Conservation (phyloP, 2,888 invertebrate genomes). For the Pyrochroa serraticornis region DNA sequence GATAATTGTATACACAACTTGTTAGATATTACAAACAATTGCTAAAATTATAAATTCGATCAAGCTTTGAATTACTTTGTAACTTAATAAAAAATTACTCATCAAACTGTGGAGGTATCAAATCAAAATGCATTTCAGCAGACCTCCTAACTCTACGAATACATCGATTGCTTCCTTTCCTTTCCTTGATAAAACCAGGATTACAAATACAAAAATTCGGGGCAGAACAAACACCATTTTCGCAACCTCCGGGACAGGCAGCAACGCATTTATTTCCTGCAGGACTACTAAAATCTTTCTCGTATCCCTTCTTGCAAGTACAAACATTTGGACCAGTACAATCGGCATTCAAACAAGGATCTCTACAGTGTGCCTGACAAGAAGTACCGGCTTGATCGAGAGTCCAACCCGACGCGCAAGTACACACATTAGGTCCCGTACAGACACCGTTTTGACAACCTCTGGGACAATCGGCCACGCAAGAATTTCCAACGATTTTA, state of each 20-base stretch:
- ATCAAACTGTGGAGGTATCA: conserved; percentile 46
- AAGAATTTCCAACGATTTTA: conserved; percentile 43
- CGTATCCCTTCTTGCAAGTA: conserved; percentile 57
- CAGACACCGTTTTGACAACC: conserved; percentile 62
- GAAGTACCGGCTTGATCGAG: conserved; percentile 42
- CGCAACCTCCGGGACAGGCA: conserved; percentile 72
- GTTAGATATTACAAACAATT: too few species aligned
- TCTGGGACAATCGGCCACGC: conserved; percentile 53
- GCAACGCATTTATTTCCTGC: conserved; percentile 59
- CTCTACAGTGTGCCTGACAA: conserved; percentile 57
- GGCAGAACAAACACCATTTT: conserved; percentile 73
- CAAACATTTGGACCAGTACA: conserved; percentile 57
- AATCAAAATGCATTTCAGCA: conserved; percentile 43
- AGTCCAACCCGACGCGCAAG: conserved; percentile 57
- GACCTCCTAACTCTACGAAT: conserved; percentile 61
- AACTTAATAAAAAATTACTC: not conserved
- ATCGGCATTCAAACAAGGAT: conserved; percentile 62
- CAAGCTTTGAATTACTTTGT: too few species aligned
- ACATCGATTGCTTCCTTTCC: conserved; percentile 69
- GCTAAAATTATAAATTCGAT: too few species aligned
- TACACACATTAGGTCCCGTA: conserved; percentile 62
- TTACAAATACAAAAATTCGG: conserved; percentile 79
- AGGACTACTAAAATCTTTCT: conserved; percentile 47
- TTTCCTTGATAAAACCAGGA: conserved; percentile 70
- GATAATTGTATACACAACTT: too few species aligned